Evolutionary conservation across 53 echinoderm and acorn worm genomes (phyloP), one percentile per base, ranked within the genome.

Genomic region (Paelopatides confundens): DNA sequence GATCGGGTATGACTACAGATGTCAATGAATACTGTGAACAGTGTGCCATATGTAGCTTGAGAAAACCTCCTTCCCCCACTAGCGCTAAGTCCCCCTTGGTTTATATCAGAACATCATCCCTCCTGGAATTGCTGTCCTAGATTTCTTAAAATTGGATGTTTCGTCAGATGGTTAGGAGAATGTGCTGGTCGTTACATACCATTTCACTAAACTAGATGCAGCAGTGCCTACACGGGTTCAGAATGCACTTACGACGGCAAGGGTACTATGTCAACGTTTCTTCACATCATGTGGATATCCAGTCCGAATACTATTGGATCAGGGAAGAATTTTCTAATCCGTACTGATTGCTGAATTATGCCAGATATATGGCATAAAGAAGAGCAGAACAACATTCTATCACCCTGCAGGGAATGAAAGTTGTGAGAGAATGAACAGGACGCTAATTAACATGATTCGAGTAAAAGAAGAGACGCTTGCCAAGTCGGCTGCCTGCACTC

Each of bases 31-130:
- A 87, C 33, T 65, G 63, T 63, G 52, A 33, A 17, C 77, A 36
- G 18, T 92, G 92, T 89, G 92, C 71, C 2, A 27, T 66, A 18
- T 92, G 88, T 35, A 35, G 64, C 39, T 31, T 88, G 58, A 29
- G 76, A 10, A 66, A 85, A 13, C 50, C 82, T 50, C 71, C 68
- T 23, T 85, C 85, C 31, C 21, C 28, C 15, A n/a, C n/a, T n/a
- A 30, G 70, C 10, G 65, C 58, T 7, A 82, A 32, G 17, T 89
- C 86, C 5, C 89, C 92, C 11, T 47, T 89, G 4, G 82, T 85
- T 4, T 65, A 51, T 27, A 85, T 89, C 1, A 38, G 71, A 0
- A 81, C 91, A 21, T 86, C 49, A 10, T 87, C 86, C 31, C 91
- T 81, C 0, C 43, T 91, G 39, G 91, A 91, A 35, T 31, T 87